These are phyloP conservation scores for Pseudorhombus dupliciocellatus DNA, from an alignment of 2,113 vertebrate species.

Conservation along the genomic window DNA sequence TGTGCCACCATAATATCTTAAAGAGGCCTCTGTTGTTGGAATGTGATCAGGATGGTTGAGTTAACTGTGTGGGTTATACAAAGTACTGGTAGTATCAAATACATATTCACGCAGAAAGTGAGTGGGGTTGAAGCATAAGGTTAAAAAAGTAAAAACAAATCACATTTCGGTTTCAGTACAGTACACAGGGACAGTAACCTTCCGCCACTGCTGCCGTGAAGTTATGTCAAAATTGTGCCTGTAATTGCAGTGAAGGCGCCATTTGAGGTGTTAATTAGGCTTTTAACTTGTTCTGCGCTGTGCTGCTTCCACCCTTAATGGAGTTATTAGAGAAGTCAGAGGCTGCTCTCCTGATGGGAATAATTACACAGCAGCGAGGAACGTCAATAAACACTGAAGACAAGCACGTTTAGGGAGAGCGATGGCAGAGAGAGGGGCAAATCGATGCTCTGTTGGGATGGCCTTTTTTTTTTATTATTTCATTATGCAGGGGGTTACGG, in stretches of 20 bases:
- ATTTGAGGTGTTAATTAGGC: conserved; percentile 41
- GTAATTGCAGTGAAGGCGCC: conserved; percentile 23
- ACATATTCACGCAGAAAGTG: background rate
- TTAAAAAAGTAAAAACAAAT: background rate
- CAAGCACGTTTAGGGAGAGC: conserved; percentile 26
- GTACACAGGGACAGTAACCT: too few relatives aligned
- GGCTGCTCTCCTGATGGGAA: conserved; percentile 44
- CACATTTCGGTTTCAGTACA: background rate
- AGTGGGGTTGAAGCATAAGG: background rate
- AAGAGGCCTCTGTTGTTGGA: too few relatives aligned
- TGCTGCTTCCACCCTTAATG: conserved; percentile 34
- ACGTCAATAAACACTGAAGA: conserved; percentile 32
- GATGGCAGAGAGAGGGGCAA: background rate
- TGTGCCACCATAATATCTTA: too few relatives aligned
- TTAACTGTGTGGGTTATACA: background rate
- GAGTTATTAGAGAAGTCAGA: conserved; percentile 40
- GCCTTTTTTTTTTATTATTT: background rate
- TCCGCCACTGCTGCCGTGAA: background rate
- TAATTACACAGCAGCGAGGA: conserved; percentile 43
- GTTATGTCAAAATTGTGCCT: background rate
- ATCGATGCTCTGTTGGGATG: conserved; percentile 39
- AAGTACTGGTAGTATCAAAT: too few relatives aligned
- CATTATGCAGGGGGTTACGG: background rate
- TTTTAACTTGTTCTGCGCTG: conserved; percentile 44
- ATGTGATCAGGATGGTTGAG: background rate